Conservation (phyloP, 2,797 vertebrate genomes). For the Loris lydekkerianus region DNA sequence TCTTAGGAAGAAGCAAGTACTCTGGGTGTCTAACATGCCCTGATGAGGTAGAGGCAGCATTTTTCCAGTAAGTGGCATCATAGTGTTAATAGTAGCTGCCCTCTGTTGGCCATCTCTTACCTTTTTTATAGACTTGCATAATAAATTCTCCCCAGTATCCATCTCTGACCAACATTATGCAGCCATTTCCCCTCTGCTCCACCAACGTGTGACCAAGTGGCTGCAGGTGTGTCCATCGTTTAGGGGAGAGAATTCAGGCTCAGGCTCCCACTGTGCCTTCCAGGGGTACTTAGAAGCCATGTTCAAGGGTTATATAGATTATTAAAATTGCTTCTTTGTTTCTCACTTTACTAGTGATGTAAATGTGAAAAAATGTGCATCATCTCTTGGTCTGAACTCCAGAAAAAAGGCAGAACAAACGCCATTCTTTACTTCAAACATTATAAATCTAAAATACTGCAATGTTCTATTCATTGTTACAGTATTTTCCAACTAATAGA, state of each 20-base stretch:
- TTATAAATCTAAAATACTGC: background rate
- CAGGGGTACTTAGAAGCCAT: background rate
- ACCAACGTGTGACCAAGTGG: background rate
- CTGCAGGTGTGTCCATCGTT: background rate
- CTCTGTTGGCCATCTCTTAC: background rate
- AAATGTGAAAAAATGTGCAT: background rate
- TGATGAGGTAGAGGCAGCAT: background rate
- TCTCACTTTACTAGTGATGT: background rate
- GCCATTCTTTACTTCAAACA: background rate
- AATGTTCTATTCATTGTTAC: background rate
- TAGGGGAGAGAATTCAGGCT: background rate
- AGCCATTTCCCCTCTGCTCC: background rate
- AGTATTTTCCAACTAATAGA: background rate
- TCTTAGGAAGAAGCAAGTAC: background rate
- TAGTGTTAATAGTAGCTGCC: background rate
- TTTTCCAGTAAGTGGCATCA: background rate
- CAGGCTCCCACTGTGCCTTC: too few species aligned
- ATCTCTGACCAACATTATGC: background rate
- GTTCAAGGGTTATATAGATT: background rate
- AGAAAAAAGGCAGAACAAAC: background rate
- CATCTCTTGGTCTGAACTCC: background rate
- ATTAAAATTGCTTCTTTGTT: background rate
- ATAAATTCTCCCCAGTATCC: background rate
- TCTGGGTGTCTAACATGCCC: background rate
- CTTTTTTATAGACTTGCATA: background rate